These are phyloP conservation scores for Seira musarum DNA, from an alignment of 2,888 invertebrate genomes.

Conservation along the genomic window DNA sequence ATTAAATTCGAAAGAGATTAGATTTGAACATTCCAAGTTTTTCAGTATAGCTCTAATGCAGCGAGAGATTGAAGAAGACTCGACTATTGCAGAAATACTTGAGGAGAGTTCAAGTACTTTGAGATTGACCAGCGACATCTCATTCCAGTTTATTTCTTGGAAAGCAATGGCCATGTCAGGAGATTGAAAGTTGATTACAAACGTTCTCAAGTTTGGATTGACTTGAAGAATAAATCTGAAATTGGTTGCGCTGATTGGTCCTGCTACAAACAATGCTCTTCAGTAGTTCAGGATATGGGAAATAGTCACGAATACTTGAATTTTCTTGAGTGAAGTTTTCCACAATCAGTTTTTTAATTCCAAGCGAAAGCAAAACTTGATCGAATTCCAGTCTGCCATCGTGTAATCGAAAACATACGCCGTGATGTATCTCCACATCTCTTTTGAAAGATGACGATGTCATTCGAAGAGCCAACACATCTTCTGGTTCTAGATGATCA, in stretches of 20 bases:
- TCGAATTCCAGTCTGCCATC: conserved; percentile 44
- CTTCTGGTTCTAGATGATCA: conserved; percentile 25
- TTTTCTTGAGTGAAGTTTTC: conserved; percentile 37
- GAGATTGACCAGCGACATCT: background rate
- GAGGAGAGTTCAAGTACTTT: conserved; percentile 14
- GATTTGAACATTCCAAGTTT: conserved; percentile 13
- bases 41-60: conserved; percentile 8
- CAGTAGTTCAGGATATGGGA: conserved; percentile 48
- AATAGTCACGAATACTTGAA: background rate
- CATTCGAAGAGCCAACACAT: conserved; percentile 46
- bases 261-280: conserved; percentile 47
- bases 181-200: conserved; percentile 2
- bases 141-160: background rate
- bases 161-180: conserved; percentile 4
- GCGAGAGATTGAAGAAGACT: background rate
- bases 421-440: conserved; percentile 45
- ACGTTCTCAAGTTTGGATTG: background rate
- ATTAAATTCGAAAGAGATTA: background rate
- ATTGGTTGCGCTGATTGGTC: conserved; percentile 39
- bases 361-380: conserved; percentile 36
- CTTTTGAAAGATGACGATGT: conserved; percentile 38
- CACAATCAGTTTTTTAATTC: conserved; percentile 51
- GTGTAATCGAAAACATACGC: conserved; percentile 41
- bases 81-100: background rate
- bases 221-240: conserved; percentile 36